Evolutionary conservation across 2,888 invertebrate genomes (phyloP), one percentile per base, ranked within the genome.

Genomic region (Hemithea aestivaria): DNA sequence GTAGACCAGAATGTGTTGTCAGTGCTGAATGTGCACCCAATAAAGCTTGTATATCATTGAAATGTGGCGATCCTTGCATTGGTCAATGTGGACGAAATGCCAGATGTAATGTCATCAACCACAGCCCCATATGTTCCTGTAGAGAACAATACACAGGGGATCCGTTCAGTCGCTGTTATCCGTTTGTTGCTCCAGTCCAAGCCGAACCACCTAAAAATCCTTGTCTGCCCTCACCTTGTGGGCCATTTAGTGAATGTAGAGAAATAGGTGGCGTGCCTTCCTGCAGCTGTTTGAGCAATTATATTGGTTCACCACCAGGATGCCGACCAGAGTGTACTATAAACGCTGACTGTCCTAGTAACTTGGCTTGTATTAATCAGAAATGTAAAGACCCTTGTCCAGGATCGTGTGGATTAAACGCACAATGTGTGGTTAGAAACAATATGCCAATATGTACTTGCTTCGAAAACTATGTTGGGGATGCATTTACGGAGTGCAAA

Each of bases 361-460:
- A 92, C 62, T 83, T 90, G 55, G 94, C 95, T 24, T 96, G 96
- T 61, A 91, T 95, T 27, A 90, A 91, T 52, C 91, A 92, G 61
- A 92, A 89, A 68, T 95, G 95, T 67, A 84, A 77, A 49, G 94
- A 95, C 71, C 94, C 94, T n/a, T 95, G 95, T 57, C 92, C 92
- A 6, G 94, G 94, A 7, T 92, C 92, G 4, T 95, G 93, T 59
- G 93, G 93, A 27, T 59, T 90, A 40, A 87, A 89, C 56, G 89
- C 93, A 37, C 82, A 88, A 51, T 91, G 93, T 60, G 70, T 70
- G 24, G 92, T 94, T 4, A 89, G 91, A 45, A 93, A 91, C 63
- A 94, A 95, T 58, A 91, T 88, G 40, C 94, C 95, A 1, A 90
- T 90, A 32, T 96, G 95, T 66, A 87, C 90, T 3, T 95, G 95